Conservation (phyloP, 2,113 vertebrate genomes). For the Nyctibius bracteatus region DNA sequence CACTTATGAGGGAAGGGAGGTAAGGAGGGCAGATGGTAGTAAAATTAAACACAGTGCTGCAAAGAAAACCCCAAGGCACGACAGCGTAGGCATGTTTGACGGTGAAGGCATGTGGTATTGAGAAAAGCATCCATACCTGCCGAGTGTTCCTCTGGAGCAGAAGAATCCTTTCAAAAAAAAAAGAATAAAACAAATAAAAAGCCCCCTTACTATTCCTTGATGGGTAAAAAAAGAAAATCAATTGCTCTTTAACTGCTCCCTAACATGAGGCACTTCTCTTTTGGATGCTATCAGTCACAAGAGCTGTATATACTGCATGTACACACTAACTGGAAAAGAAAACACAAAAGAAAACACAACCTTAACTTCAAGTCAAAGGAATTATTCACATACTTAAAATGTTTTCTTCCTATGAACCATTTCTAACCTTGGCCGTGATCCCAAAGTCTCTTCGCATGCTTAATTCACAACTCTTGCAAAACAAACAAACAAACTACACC, state of each 20-base stretch:
- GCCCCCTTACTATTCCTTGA: neutral
- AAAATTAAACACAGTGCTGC: neutral
- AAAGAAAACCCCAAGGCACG: neutral
- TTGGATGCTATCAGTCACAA: neutral
- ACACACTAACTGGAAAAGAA: neutral
- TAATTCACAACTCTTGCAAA: neutral
- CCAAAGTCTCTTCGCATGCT: neutral
- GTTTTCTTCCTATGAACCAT: neutral
- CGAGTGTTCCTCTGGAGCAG: neutral
- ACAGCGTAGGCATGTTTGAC: neutral
- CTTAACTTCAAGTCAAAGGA: neutral
- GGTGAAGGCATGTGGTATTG: rapidly evolving
- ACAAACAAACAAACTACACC: neutral
- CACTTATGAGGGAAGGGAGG: neutral
- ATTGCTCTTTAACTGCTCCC: neutral
- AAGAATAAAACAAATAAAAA: neutral
- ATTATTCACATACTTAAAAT: neutral
- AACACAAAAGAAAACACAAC: neutral
- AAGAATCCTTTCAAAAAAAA: neutral
- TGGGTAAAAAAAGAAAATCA: neutral
- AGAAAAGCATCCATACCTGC: neutral
- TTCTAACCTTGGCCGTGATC: neutral
- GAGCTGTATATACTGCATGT: neutral
- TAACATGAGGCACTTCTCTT: neutral
- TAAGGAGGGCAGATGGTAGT: neutral